Percentiles rank a stretch among this genome's conserved stretches.
These are phyloP conservation scores for Pseudorectes ferrugineus DNA, from an alignment of 2,113 vertebrate species.

Conservation along the genomic window DNA sequence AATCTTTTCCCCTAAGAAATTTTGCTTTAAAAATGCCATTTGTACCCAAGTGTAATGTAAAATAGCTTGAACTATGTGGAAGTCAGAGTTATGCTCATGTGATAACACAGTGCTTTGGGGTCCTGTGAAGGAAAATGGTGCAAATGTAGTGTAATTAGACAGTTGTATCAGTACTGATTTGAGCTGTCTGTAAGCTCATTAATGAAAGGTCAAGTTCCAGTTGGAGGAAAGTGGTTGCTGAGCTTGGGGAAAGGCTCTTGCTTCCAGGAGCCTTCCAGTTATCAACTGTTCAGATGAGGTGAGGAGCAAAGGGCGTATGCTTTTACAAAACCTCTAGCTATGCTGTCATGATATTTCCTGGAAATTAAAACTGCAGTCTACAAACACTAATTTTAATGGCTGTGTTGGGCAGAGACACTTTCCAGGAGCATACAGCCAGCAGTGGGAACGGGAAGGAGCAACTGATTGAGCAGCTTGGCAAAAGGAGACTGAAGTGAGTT, in stretches of 20 bases:
- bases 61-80: neutral
- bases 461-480: neutral
- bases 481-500: neutral
- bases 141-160: neutral
- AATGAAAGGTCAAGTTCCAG: constrained; percentile 64
- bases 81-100: neutral
- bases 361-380: neutral
- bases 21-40: neutral
- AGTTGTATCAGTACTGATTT: neutral
- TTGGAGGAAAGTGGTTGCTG: constrained; percentile 70
- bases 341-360: neutral
- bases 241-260: constrained; percentile 75
- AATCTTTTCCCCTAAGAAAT: neutral
- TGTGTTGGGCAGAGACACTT: neutral
- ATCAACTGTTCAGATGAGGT: constrained; percentile 21
- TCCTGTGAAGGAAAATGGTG: neutral
- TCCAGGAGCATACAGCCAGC: neutral
- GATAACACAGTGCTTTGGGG: neutral
- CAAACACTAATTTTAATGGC: neutral
- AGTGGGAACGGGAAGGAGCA: neutral
- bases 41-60: neutral
- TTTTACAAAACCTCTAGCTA: neutral
- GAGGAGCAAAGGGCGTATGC: neutral
- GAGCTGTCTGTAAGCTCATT: neutral
- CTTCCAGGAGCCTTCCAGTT: constrained; percentile 68